Evolutionary conservation across 2,888 invertebrate genomes (phyloP).

Genomic region (Automeris io): DNA sequence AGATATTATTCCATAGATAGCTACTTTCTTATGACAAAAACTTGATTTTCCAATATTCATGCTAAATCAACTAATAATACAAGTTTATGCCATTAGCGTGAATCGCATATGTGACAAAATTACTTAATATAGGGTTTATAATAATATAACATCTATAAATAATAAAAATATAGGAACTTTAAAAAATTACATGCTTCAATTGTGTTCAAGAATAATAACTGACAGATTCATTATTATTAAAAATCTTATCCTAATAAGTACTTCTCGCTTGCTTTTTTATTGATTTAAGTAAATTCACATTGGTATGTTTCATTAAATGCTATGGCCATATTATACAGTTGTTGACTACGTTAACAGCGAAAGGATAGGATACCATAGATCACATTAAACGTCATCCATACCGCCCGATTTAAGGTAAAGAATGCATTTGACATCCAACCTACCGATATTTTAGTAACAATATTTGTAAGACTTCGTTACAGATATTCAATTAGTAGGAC

Average conservation of each 20-base stretch:
- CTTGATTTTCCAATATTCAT: conserved; percentile 16
- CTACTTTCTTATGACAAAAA: conserved; percentile 11
- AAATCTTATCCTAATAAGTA: conserved; percentile 28
- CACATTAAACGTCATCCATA: too few relatives aligned
- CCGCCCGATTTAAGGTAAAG: too few relatives aligned
- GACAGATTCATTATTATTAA: neutral
- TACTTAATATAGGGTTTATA: conserved; percentile 14
- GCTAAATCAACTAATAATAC: conserved; percentile 21
- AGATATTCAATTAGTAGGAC: too few relatives aligned
- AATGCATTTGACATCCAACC: too few relatives aligned
- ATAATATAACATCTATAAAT: conserved; percentile 15
- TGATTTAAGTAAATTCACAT: conserved; percentile 7
- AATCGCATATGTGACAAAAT: conserved; percentile 16
- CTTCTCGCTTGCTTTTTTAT: conserved; percentile 16
- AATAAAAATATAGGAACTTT: conserved; percentile 47
- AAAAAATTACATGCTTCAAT: conserved; percentile 31
- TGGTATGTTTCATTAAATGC: neutral
- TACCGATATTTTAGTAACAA: too few relatives aligned
- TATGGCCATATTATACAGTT: conserved; percentile 10
- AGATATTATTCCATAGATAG: too few relatives aligned
- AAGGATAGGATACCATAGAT: too few relatives aligned
- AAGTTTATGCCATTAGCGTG: conserved; percentile 19
- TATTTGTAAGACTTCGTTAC: too few relatives aligned
- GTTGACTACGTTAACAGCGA: too few relatives aligned
- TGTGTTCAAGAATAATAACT: conserved; percentile 13